Evolutionary conservation across 2,113 vertebrate genomes (phyloP).

Genomic region (Corynorhinus townsendii): DNA sequence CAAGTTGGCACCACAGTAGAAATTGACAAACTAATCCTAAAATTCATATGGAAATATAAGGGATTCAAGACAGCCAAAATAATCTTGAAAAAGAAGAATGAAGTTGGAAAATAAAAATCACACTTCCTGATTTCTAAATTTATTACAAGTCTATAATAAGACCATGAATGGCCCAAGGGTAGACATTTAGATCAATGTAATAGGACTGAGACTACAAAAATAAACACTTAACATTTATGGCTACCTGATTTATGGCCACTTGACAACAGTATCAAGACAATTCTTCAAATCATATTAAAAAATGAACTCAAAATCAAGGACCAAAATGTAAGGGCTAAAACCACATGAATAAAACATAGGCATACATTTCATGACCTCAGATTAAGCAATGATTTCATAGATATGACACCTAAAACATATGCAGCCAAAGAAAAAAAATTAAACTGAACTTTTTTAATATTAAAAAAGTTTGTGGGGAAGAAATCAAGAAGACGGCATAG

Average conservation of each 20-base stretch:
- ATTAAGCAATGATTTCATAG: neutral
- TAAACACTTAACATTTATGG: neutral
- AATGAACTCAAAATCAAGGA: neutral
- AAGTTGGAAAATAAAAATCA: neutral
- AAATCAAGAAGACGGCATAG: no score
- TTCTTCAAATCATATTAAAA: neutral
- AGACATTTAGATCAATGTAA: neutral
- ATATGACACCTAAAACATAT: neutral
- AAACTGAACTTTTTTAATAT: neutral
- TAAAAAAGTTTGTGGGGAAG: neutral
- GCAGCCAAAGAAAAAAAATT: neutral
- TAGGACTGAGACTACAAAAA: neutral
- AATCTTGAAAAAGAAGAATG: neutral
- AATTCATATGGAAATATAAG: neutral
- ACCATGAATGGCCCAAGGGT: neutral
- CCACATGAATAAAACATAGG: neutral
- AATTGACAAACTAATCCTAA: neutral
- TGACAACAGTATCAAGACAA: neutral
- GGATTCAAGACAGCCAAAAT: neutral
- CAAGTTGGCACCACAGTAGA: neutral
- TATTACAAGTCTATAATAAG: neutral
- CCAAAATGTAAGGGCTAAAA: neutral
- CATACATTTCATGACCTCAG: neutral
- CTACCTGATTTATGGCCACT: neutral
- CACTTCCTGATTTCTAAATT: neutral